These are phyloP conservation scores for Pangasius mekongensis DNA, from an alignment of 2,797 vertebrate species.

Conservation along the genomic window DNA sequence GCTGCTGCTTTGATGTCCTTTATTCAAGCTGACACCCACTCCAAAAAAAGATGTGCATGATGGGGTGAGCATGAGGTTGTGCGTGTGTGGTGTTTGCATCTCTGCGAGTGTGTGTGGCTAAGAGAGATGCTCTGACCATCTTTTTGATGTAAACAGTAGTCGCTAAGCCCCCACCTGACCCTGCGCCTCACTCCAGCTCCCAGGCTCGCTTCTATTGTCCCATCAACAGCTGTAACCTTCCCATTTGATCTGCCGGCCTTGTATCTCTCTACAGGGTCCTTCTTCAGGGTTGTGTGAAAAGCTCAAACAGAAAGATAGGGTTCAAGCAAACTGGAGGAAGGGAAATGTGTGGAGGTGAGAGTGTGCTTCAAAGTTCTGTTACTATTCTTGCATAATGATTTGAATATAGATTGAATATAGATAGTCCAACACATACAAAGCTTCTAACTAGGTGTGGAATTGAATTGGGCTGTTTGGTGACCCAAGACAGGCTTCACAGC, in stretches of 20 bases:
- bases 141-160: slow-evolving; percentile 75
- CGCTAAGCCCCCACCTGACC: slow-evolving; percentile 52
- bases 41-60: slow-evolving; percentile 61
- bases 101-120: slow-evolving; percentile 35
- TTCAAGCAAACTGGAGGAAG: slow-evolving; percentile 64
- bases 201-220: slow-evolving; percentile 27
- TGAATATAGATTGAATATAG: slow-evolving; percentile 62
- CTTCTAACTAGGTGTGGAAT: background rate
- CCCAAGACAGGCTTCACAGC: background rate
- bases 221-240: slow-evolving; percentile 50
- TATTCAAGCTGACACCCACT: slow-evolving; percentile 82
- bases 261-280: slow-evolving; percentile 41
- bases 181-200: slow-evolving; percentile 8
- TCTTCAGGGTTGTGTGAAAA: slow-evolving; percentile 66
- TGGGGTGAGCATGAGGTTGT: slow-evolving; percentile 51
- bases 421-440: background rate
- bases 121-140: slow-evolving; percentile 61
- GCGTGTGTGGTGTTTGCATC: slow-evolving; percentile 44
- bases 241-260: slow-evolving; percentile 52
- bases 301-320: slow-evolving; percentile 60
- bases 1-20: slow-evolving; percentile 85
- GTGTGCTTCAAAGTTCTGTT: slow-evolving; percentile 41
- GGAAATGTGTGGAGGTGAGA: background rate
- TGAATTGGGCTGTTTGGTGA: background rate
- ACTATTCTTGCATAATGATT: slow-evolving; percentile 59